Evolutionary conservation across 1,140 invertebrate genomes (phyloP).

Genomic region (Marisa cornuarietis): DNA sequence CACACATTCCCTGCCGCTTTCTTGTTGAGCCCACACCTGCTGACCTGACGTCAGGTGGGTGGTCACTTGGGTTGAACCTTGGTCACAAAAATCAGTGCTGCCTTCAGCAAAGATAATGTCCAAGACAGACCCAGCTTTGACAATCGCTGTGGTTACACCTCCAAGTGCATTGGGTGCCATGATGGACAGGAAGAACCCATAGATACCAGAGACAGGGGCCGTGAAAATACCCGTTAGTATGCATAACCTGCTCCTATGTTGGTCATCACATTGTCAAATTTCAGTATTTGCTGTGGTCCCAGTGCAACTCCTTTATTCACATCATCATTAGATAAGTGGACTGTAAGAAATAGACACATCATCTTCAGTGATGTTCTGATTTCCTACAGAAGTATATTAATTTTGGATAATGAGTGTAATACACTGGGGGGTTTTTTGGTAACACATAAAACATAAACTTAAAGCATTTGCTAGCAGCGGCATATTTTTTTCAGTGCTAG

Average conservation of each 20-base stretch:
- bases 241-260: constrained; percentile 5
- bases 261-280: constrained; percentile 6
- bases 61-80: constrained; percentile 9
- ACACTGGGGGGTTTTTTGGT: too few relatives aligned
- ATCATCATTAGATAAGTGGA: neutral
- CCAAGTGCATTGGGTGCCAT: constrained; percentile 1
- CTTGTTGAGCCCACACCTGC: constrained; percentile 6
- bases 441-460: too few relatives aligned
- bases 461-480: too few relatives aligned
- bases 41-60: neutral
- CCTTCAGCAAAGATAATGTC: neutral
- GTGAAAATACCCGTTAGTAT: neutral
- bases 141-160: neutral
- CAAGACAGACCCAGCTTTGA: neutral
- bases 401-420: too few relatives aligned
- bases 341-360: neutral
- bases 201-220: constrained; percentile 7
- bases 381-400: too few relatives aligned
- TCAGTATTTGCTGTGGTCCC: neutral
- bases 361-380: too few relatives aligned
- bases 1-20: neutral
- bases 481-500: too few relatives aligned
- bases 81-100: neutral
- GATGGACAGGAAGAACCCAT: neutral
- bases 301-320: neutral